Conservation (phyloP, 2,113 vertebrate species). For the Sapajus apella region DNA sequence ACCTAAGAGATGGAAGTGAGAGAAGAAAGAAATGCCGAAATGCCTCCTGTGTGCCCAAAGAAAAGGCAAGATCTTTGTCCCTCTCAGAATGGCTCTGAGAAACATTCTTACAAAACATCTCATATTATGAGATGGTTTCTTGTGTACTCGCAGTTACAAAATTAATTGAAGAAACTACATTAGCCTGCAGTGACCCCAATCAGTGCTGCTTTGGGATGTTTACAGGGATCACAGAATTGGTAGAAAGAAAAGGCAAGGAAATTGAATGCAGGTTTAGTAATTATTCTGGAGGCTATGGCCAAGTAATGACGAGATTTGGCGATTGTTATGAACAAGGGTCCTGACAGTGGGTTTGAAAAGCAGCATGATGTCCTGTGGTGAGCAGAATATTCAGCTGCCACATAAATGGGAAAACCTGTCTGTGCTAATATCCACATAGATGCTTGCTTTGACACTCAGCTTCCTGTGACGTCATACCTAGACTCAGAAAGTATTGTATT, state of each 20-base stretch:
- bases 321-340: background rate
- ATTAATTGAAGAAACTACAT: conserved; percentile 50
- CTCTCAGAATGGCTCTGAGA: background rate
- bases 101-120: conserved; percentile 19
- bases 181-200: conserved; percentile 49
- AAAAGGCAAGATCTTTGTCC: conserved; percentile 22
- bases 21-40: background rate
- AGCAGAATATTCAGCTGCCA: background rate
- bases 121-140: background rate
- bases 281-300: background rate
- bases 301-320: background rate
- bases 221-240: conserved; percentile 29
- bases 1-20: background rate
- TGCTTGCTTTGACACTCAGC: background rate
- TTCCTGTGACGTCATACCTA: background rate
- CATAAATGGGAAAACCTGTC: background rate
- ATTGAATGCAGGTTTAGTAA: background rate
- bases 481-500: background rate
- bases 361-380: background rate
- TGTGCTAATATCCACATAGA: background rate
- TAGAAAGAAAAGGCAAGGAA: background rate
- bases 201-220: conserved; percentile 38
- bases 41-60: background rate
- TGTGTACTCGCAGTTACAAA: background rate
- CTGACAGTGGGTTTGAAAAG: background rate